A percentile compares a stretch with the other conserved stretches of the same genome.
Evolutionary conservation across 1,140 invertebrate genomes (phyloP).

Genomic region (Caenorhabditis brenneri): DNA sequence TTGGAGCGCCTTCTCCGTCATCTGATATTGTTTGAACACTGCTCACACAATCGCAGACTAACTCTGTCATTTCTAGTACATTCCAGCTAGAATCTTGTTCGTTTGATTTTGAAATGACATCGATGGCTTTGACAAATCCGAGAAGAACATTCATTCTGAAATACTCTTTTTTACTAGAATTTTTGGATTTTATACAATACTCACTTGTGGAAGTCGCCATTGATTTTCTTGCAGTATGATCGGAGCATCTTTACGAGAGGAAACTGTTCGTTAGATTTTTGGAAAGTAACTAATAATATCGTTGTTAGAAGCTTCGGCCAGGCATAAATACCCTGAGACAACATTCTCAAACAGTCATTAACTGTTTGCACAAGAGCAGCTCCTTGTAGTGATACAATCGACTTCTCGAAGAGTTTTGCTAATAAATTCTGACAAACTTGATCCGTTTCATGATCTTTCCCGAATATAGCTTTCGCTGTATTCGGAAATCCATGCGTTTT

Average conservation of each 20-base stretch:
- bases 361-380: not conserved
- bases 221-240: not conserved
- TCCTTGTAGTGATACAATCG: not conserved
- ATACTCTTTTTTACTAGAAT: too few relatives aligned
- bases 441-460: not conserved
- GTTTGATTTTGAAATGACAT: not conserved
- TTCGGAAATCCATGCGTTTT: not conserved
- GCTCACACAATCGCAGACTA: not conserved
- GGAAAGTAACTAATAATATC: not conserved
- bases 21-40: not conserved
- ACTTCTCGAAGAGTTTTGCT: not conserved
- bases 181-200: not conserved
- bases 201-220: not conserved
- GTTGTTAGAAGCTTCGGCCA: not conserved
- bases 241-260: not conserved
- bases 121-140: not conserved
- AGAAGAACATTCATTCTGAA: not conserved
- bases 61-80: not conserved
- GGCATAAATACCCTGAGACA: not conserved
- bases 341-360: slow-evolving; percentile 9
- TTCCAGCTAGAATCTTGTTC: not conserved
- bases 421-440: not conserved
- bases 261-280: not conserved
- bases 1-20: not conserved
- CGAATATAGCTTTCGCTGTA: not conserved